phyloP scores from a whole-genome alignment of 2,797 vertebrate genomes.

The Furcifer pardalis region DNA sequence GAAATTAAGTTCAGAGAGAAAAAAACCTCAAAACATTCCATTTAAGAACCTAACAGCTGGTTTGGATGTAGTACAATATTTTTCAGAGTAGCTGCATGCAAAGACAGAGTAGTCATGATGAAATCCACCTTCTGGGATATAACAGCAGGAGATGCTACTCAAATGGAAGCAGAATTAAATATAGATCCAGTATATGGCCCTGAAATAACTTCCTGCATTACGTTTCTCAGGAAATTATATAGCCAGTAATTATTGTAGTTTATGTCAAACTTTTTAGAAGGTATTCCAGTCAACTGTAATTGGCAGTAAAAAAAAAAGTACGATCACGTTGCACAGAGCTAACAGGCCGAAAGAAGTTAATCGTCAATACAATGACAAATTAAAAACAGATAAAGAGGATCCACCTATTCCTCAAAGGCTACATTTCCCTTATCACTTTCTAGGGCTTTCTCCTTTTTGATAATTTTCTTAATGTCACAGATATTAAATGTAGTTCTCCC shows the following conservation, averaged over 20 bases:
- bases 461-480: conserved; percentile 29
- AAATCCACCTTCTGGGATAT: no score
- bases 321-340: conserved; percentile 17
- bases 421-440: background rate
- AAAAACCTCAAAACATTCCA: no score
- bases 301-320: background rate
- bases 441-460: conserved; percentile 9
- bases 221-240: background rate
- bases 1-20: no score
- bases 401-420: background rate
- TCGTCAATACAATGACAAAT: conserved; percentile 26
- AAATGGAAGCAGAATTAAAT: background rate
- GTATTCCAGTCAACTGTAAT: background rate
- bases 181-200: background rate
- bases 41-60: no score
- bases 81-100: no score
- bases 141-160: background rate
- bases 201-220: background rate
- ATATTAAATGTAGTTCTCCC: conserved; percentile 16
- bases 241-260: background rate
- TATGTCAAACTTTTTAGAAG: background rate
- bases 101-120: no score
- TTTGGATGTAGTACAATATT: no score
- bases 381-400: background rate
- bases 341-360: background rate